Evolutionary conservation across 2,797 vertebrate genomes (phyloP).

Genomic region (Iguana delicatissima): DNA sequence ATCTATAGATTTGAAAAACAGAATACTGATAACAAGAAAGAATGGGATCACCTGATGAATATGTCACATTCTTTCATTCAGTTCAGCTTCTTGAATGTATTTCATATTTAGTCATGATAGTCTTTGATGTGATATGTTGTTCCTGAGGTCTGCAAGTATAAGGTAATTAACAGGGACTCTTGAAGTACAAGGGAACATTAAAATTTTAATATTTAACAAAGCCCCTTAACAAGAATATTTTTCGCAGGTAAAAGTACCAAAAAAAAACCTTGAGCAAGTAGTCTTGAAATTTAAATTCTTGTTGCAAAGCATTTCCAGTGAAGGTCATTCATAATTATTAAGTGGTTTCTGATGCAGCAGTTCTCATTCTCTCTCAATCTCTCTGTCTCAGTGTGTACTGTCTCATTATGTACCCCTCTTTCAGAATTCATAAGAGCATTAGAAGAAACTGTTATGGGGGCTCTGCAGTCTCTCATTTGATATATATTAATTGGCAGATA

Average conservation of each 20-base stretch:
- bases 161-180: slow-evolving; percentile 51
- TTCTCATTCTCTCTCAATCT: neutral
- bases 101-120: slow-evolving; percentile 48
- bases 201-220: slow-evolving; percentile 40
- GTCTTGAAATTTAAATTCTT: slow-evolving; percentile 30
- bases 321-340: slow-evolving; percentile 17
- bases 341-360: neutral
- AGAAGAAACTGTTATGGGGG: too few species aligned
- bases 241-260: slow-evolving; percentile 32
- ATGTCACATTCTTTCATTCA: slow-evolving; percentile 59
- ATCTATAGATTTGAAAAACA: slow-evolving; percentile 48
- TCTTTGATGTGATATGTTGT: slow-evolving; percentile 56
- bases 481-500: too few species aligned
- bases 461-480: too few species aligned
- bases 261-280: slow-evolving; percentile 10
- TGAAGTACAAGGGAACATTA: slow-evolving; percentile 44
- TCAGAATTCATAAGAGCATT: too few species aligned
- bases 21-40: slow-evolving; percentile 59
- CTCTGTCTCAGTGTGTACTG: neutral
- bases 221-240: slow-evolving; percentile 32
- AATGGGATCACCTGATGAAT: slow-evolving; percentile 60
- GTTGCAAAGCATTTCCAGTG: neutral
- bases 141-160: slow-evolving; percentile 3
- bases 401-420: too few species aligned
- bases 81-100: slow-evolving; percentile 46